Percentiles rank a stretch among this genome's conserved stretches.
Conservation (phyloP, 2,797 vertebrate genomes). For the Alcedo quadribrachys region DNA sequence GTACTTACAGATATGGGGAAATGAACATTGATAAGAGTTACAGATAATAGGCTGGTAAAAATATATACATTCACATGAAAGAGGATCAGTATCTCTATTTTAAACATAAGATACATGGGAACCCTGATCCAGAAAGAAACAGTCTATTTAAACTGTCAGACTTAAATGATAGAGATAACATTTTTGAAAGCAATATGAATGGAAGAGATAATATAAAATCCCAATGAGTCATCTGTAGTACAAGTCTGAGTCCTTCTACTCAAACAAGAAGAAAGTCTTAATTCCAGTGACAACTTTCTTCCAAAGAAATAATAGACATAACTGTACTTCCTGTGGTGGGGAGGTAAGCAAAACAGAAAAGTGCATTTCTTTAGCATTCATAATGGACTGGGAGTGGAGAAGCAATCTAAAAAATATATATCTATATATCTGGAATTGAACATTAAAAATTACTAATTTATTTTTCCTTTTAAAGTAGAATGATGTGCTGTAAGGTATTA, state of each 20-base stretch:
- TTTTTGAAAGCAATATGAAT: slow-evolving; percentile 13
- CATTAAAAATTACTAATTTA: background rate
- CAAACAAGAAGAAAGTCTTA: background rate
- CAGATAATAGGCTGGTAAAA: background rate
- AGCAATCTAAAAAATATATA: background rate
- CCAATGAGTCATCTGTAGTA: background rate
- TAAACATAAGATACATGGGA: background rate
- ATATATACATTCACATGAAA: background rate
- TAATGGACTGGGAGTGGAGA: background rate
- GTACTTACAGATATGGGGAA: background rate
- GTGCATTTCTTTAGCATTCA: background rate
- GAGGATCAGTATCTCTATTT: background rate
- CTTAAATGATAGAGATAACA: background rate
- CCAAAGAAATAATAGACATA: background rate
- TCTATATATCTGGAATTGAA: background rate
- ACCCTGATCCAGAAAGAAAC: background rate
- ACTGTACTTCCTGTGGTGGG: background rate
- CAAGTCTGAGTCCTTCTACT: background rate
- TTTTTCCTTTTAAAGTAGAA: background rate
- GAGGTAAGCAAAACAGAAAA: background rate
- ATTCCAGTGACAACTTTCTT: background rate
- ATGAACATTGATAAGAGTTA: background rate
- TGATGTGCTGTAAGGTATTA: background rate
- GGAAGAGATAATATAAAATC: background rate
- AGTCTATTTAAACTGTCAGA: background rate